These are phyloP conservation scores for Tapirus terrestris DNA, from an alignment of 2,113 vertebrate species.

Conservation along the genomic window DNA sequence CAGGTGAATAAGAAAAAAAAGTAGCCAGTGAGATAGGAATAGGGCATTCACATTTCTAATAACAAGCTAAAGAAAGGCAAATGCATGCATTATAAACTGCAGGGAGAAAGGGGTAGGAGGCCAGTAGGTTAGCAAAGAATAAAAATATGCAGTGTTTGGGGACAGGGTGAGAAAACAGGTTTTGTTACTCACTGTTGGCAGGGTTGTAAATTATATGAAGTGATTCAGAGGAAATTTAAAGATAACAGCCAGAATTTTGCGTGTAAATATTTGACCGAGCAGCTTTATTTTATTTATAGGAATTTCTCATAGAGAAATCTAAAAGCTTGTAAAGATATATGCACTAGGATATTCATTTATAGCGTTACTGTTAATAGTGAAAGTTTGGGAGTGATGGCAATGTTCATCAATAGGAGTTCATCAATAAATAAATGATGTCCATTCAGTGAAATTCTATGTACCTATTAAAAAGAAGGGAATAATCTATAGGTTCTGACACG, in stretches of 20 bases:
- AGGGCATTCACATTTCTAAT: not conserved
- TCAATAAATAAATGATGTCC: not conserved
- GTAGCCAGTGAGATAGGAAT: not conserved
- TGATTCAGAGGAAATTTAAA: constrained; percentile 41
- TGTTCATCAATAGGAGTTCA: not conserved
- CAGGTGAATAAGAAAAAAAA: not conserved
- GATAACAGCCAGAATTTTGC: not conserved
- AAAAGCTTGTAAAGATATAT: not conserved
- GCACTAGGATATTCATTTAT: not conserved
- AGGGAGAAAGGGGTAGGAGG: not conserved
- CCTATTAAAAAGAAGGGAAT: not conserved
- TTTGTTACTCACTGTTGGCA: not conserved
- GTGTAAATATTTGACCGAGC: not conserved
- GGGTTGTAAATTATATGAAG: not conserved
- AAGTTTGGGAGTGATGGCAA: not conserved
- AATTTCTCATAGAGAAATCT: constrained; percentile 10
- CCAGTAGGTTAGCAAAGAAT: not conserved
- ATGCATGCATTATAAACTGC: not conserved
- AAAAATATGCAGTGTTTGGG: not conserved
- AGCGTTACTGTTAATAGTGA: not conserved
- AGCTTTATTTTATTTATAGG: not conserved
- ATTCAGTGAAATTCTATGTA: not conserved
- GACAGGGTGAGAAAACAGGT: not conserved
- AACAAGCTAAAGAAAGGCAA: constrained; percentile 15
- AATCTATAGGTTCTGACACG: not conserved